Conservation (phyloP, 1,140 invertebrate species). For the Listronotus oregonensis region DNA sequence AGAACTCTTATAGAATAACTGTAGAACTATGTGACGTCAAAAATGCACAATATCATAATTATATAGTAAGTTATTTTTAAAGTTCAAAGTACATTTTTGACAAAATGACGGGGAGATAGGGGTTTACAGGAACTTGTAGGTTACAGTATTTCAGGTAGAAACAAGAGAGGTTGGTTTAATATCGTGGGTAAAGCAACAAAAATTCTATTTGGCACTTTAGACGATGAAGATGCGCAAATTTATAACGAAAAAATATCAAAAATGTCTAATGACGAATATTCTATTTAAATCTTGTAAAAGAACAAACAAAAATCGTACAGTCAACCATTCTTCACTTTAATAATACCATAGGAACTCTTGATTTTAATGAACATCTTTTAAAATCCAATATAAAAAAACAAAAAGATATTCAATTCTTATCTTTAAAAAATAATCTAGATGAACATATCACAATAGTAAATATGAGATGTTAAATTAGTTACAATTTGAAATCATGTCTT, state of each 20-base stretch:
- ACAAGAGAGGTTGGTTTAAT: slow-evolving; percentile 7
- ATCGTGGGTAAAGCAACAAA: slow-evolving; percentile 9
- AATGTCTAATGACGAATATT: not conserved
- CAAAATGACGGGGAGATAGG: not conserved
- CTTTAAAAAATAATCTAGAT: slow-evolving; percentile 2
- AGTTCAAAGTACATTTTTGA: not conserved
- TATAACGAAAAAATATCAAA: slow-evolving; percentile 5
- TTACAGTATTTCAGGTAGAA: not conserved
- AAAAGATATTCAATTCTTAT: slow-evolving; percentile 1
- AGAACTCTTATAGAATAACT: slow-evolving; percentile 10
- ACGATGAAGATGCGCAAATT: slow-evolving; percentile 11
- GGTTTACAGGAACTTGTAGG: slow-evolving; percentile 4
- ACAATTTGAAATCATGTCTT: slow-evolving; percentile 2
- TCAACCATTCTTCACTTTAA: not conserved
- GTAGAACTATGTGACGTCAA: not conserved
- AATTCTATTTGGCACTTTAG: slow-evolving; percentile 8
- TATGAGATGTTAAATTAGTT: slow-evolving; percentile 5
- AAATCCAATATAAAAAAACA: slow-evolving; percentile 1
- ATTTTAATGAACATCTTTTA: slow-evolving; percentile 9
- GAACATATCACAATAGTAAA: slow-evolving; percentile 5
- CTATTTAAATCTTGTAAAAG: slow-evolving; percentile 4
- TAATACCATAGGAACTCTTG: slow-evolving; percentile 1
- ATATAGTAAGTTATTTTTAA: slow-evolving; percentile 3
- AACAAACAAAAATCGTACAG: slow-evolving; percentile 8
- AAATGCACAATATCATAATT: slow-evolving; percentile 11